Base-by-base conservation (phyloP, 2,113 vertebrate species). In the Vulpes vulpes region DNA sequence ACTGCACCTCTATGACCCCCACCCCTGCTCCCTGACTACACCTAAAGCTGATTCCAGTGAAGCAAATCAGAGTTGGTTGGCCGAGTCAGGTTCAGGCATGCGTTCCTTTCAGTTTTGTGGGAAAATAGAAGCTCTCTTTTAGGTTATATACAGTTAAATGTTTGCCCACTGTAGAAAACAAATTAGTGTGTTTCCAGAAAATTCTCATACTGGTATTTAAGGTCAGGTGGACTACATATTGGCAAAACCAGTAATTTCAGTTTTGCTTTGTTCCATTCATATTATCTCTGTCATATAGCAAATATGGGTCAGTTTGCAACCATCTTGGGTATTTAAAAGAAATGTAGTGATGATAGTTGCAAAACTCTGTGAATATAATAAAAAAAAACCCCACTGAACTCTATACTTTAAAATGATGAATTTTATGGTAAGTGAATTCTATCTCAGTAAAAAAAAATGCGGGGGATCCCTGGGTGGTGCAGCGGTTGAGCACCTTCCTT, bases 361-460 rank as follows among this genome's bases (percentile, higher is more conserved):
- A 17, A 35, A 89, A 53, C 3, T 60, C 17, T 25, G 15, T 9
- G 17, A 73, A 49, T 51, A 89, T 83, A 71, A 55, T 74, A 6
- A 43, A 57, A 87, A 87, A 69, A 82, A 1, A 1, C 25, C 22
- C 2, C 19, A 78, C 2, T 69, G 11, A 57, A 55, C 16, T 8
- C 0, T 87, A 10, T 62, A 64, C 67, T 96, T 94, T 79, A 88
- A 90, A 96, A 62, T 83, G 59, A n/a, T 20, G 59, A 62, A 35
- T 85, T 94, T 84, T 92, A 19, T 92, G 38, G 20, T 76, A 15
- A 82, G 11, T 59, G n/a, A 92, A 59, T 94, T 95, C 30, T 78
- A 88, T 62, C 12, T 69, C 76, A 94, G 43, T 43, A 43, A 43
- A 43, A 43, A 43, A 43, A 43, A 43, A 5, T 43, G 43, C 43